phyloP scores from a whole-genome alignment of 2,113 vertebrate species.

The Gymnogyps californianus region DNA sequence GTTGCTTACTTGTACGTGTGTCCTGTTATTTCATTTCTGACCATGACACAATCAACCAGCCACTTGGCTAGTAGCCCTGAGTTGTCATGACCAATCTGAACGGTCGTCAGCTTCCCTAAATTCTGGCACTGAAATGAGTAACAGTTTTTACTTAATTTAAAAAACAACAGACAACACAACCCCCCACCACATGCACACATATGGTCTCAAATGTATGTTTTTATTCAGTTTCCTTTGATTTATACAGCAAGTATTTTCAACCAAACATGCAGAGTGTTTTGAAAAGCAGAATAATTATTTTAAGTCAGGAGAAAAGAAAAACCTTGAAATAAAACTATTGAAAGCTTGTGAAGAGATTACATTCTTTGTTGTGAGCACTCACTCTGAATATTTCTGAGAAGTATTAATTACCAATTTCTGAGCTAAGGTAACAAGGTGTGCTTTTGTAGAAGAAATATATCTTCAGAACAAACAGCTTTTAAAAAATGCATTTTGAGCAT shows the following conservation, averaged over 20 bases:
- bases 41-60: constrained; percentile 97
- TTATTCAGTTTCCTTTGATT: neutral
- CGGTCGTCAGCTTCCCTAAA: constrained; percentile 92
- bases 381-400: neutral
- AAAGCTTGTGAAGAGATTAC: neutral
- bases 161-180: neutral
- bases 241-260: neutral
- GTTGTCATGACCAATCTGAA: constrained; percentile 96
- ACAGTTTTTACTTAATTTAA: constrained; percentile 47
- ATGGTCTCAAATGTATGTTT: neutral
- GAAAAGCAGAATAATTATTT: neutral
- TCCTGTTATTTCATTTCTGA: constrained; percentile 96
- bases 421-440: neutral
- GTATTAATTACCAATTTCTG: neutral
- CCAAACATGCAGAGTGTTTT: neutral
- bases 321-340: neutral
- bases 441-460: neutral
- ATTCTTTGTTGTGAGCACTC: neutral
- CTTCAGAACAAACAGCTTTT: neutral
- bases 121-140: constrained; percentile 89
- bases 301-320: neutral
- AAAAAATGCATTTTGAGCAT: neutral
- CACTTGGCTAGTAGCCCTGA: constrained; percentile 95
- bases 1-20: constrained; percentile 91
- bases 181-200: neutral